phyloP scores from a whole-genome alignment of 2,113 vertebrate species.

The Alectura lathami region DNA sequence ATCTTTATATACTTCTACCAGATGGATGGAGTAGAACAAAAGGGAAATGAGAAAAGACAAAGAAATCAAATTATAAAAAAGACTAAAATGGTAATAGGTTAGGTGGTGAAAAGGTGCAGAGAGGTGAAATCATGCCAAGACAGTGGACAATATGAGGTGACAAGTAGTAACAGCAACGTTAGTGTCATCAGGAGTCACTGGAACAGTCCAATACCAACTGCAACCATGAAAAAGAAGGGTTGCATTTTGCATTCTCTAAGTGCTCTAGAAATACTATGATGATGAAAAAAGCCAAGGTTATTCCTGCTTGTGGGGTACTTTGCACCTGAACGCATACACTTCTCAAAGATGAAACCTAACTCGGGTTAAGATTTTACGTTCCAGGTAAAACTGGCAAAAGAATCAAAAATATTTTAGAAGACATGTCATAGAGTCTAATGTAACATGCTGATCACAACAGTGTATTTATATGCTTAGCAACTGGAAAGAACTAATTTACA shows the following conservation, averaged over 20 bases:
- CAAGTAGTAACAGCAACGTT: conserved; percentile 47
- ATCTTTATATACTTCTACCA: conserved; percentile 93
- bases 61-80: conserved; percentile 40
- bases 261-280: neutral
- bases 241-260: neutral
- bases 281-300: neutral
- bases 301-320: neutral
- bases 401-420: neutral
- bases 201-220: neutral
- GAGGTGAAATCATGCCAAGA: conserved; percentile 77
- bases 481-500: neutral
- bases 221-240: neutral
- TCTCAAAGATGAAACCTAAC: neutral
- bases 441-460: neutral
- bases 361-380: neutral
- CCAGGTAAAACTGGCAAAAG: neutral
- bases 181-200: neutral
- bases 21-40: conserved; percentile 67
- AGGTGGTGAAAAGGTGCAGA: conserved; percentile 69
- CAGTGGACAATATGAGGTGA: conserved; percentile 66
- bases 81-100: conserved; percentile 30
- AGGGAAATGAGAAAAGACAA: conserved; percentile 36
- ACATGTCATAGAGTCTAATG: neutral
- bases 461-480: neutral
- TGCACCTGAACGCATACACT: neutral